Base-by-base conservation (phyloP, 2,888 invertebrate species). In the Chesias legatella region DNA sequence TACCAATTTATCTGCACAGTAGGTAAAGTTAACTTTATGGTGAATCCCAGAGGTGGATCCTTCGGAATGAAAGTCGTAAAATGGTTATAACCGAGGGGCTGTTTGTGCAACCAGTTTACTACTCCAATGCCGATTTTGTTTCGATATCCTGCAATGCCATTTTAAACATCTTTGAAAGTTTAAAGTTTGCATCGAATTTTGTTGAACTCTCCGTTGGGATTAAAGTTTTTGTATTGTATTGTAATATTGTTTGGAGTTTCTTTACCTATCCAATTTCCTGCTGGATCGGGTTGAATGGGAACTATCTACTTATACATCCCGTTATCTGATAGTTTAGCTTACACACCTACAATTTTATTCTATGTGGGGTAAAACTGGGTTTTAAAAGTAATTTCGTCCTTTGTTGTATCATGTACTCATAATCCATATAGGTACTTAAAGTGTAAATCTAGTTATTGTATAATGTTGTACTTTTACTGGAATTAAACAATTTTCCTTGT, bases 1-100 rank as follows among this genome's bases (percentile, higher is more conserved):
- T 32, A 34, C 43, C 47, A 45, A 47, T 37, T 33, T 33, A 32
- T 7, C 23, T 31, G 10, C 26, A 13, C 33, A 32, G 22, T 32
- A 42, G 37, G 23, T 32, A 35, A 23, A 34, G 35, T 35, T 39
- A 48, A 45, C 33, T 48, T 44, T 50, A 43, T 41, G 34, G 38
- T 30, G 46, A 45, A 50, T 51, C 55, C 61, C 54, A 41, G 51
- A 51, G 57, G 50, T 57, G 58, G 59, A 60, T 66, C 64, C 66
- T 64, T 57, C 58, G 63, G 63, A 66, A 71, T 69, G 60, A 63
- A 63, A 66, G 62, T 73, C 76, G 69, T 82, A 81, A 82, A 82
- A 79, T 73, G 67, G 76, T 79, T 73, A 74, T 73, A 46, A 40
- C 47, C 60, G 58, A 63, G 62, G 63, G 53, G 31, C 43, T 43